Conservation (phyloP, 2,797 vertebrate species). For the Chaenodraco wilsoni region DNA sequence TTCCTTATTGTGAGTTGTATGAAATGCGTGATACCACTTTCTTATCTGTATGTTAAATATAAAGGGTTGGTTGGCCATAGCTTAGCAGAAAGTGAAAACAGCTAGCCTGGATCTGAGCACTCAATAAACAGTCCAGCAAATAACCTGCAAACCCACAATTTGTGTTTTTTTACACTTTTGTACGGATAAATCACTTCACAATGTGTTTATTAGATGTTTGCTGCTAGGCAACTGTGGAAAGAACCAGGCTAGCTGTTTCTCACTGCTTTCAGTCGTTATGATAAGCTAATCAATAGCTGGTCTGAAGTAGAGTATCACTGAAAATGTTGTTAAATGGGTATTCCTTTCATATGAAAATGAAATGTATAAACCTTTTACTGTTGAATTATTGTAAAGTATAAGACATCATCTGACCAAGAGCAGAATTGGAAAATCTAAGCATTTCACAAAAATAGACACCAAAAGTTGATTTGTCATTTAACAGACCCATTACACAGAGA, state of each 20-base stretch:
- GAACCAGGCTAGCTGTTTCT: not conserved
- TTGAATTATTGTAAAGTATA: not conserved
- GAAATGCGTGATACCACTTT: constrained; percentile 9
- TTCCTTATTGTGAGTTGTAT: constrained; percentile 15
- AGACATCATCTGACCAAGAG: not conserved
- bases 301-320: not conserved
- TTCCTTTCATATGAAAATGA: not conserved
- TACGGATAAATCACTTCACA: no score
- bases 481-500: constrained; percentile 27
- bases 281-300: not conserved
- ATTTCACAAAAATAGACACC: not conserved
- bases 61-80: not conserved
- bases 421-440: not conserved
- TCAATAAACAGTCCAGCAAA: not conserved
- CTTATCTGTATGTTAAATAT: constrained; percentile 16
- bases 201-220: not conserved
- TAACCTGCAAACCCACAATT: not conserved
- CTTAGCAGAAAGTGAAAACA: not conserved
- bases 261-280: not conserved
- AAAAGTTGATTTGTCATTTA: constrained; percentile 3
- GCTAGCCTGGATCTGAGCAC: not conserved
- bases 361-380: not conserved
- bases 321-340: not conserved
- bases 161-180: not conserved
- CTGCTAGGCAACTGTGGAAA: not conserved